Evolutionary conservation across 2,888 invertebrate species (phyloP).

Genomic region (Serripes groenlandicus): DNA sequence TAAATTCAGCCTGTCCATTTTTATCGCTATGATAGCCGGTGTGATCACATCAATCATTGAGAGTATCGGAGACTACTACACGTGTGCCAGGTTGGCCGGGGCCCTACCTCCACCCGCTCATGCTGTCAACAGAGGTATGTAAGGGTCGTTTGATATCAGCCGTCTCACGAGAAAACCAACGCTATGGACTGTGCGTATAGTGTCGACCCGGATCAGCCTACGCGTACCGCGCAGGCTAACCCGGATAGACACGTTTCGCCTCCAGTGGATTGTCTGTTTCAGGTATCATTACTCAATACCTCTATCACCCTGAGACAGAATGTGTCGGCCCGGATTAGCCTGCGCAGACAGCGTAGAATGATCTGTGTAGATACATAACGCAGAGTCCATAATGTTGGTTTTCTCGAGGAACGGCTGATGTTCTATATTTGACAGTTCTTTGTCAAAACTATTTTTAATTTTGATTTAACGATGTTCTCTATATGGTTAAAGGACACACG

Average conservation of each 20-base stretch:
- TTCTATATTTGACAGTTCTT: too few species aligned
- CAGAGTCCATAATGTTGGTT: too few species aligned
- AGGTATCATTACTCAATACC: too few species aligned
- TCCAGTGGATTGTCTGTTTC: neutral
- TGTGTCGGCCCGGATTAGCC: too few species aligned
- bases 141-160: neutral
- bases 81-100: conserved; percentile 90
- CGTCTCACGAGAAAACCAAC: neutral
- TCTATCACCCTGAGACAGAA: too few species aligned
- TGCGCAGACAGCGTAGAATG: too few species aligned
- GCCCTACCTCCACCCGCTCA: conserved; percentile 94
- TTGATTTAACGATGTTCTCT: too few species aligned
- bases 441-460: too few species aligned
- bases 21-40: conserved; percentile 81
- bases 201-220: neutral
- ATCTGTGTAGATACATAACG: too few species aligned
- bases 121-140: conserved; percentile 94
- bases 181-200: neutral
- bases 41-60: conserved; percentile 81
- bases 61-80: conserved; percentile 94
- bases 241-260: neutral
- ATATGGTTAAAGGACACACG: too few species aligned
- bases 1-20: conserved; percentile 75
- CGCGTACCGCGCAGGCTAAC: neutral
- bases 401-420: too few species aligned